Evolutionary conservation across 1,140 invertebrate genomes (phyloP), one percentile per base, ranked within the genome.

Genomic region (Hyles vespertilio): DNA sequence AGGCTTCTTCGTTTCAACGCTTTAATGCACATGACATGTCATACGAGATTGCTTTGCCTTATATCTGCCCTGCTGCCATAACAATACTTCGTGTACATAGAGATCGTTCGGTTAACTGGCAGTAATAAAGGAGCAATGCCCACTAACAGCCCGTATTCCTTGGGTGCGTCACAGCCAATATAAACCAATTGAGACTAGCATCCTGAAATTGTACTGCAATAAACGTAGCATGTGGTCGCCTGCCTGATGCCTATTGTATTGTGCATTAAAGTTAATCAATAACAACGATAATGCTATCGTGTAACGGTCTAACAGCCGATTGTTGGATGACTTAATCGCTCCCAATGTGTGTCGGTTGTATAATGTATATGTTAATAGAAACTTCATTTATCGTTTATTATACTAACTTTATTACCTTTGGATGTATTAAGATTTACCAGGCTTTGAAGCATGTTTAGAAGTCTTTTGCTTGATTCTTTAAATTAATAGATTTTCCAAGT

Each of bases 131-230:
- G 44, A 59, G 8, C 47, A 54, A 45, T 11, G 36, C 57, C 57
- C 33, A 54, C 51, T 52, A 49, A 54, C 51, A 32, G 58, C 34
- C 57, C 11, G 34, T 54, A 50, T 50, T 61, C 56, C 59, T 69
- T 67, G 71, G 60, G 68, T 72, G 63, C 67, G 67, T 76, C 70
- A 75, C 67, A 74, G 65, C 68, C 72, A 76, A 80, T 83, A 79
- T 80, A 80, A 78, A 72, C 72, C 78, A 81, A 83, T 83, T 83
- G 69, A 70, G 65, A 58, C 55, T 59, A 67, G 64, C 67, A 72
- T 79, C 74, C 72, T 79, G 32, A 51, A n/a, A 48, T 48, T 48
- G 46, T 48, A 48, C n/a, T 33, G 50, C 33, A 32, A 51, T 51
- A 51, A 51, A 33, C 50, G 9, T 34, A 51, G 50, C 33, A n/a